phyloP scores from a whole-genome alignment of 2,888 invertebrate genomes.

The Drosophila villosipedis region DNA sequence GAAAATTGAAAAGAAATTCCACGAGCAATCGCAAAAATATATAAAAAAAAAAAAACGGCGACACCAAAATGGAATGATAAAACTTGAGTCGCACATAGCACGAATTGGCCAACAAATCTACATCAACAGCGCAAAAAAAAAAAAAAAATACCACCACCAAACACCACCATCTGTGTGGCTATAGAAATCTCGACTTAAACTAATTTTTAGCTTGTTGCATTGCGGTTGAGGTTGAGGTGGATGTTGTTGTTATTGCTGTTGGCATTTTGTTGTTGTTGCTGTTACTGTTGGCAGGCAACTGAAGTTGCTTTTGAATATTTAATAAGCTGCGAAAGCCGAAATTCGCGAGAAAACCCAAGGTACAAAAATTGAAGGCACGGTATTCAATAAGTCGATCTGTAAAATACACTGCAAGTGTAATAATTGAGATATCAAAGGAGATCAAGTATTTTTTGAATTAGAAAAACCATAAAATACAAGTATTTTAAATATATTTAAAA shows the following conservation, averaged over 20 bases:
- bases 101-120: slow-evolving; percentile 69
- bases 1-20: slow-evolving; percentile 72
- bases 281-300: slow-evolving; percentile 46
- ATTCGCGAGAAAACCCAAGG: slow-evolving; percentile 34
- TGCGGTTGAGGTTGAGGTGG: slow-evolving; percentile 25
- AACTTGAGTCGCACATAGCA: slow-evolving; percentile 47
- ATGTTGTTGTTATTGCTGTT: slow-evolving; percentile 1
- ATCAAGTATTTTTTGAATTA: no score
- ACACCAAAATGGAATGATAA: slow-evolving; percentile 44
- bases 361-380: slow-evolving; percentile 1
- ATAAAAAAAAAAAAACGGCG: slow-evolving; percentile 21
- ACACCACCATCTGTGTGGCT: slow-evolving; percentile 26
- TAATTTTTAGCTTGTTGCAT: slow-evolving; percentile 76
- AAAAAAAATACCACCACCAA: background rate
- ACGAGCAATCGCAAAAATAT: slow-evolving; percentile 9
- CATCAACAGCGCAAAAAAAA: slow-evolving; percentile 27
- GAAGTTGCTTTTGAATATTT: slow-evolving; percentile 77
- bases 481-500: background rate
- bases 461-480: no score
- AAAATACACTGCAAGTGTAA: slow-evolving; percentile 20
- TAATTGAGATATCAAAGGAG: background rate
- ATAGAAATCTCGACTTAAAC: slow-evolving; percentile 77
- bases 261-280: slow-evolving; percentile 5
- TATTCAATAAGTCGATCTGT: background rate
- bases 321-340: slow-evolving; percentile 63